Evolutionary conservation across 2,113 vertebrate species (phyloP).

Genomic region (Madoqua kirkii): DNA sequence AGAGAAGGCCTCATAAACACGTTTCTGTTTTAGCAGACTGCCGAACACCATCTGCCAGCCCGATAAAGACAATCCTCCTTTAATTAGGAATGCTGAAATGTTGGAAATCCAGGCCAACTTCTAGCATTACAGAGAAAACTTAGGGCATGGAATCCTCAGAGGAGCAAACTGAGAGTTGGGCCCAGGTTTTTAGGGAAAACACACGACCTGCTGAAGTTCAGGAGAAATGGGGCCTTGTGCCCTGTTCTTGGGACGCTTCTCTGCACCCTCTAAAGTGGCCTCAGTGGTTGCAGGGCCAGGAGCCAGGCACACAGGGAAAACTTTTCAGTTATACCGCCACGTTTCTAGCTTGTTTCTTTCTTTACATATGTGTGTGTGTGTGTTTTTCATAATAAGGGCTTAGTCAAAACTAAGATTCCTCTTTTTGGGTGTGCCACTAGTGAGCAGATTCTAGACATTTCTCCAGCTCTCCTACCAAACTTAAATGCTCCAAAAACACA

Average conservation of each 20-base stretch:
- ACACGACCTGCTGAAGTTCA: neutral
- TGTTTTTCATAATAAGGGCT: neutral
- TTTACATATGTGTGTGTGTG: neutral
- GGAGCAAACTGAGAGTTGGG: neutral
- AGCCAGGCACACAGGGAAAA: neutral
- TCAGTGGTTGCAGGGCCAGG: neutral
- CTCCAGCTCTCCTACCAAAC: neutral
- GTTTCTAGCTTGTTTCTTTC: neutral
- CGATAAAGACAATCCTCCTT: slow-evolving; percentile 33
- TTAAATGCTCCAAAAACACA: neutral
- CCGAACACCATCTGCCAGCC: slow-evolving; percentile 14
- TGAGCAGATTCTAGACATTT: neutral
- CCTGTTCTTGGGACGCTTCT: neutral
- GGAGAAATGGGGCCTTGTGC: neutral
- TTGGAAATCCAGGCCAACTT: slow-evolving; percentile 43
- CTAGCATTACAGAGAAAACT: slow-evolving; percentile 45
- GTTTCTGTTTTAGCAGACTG: neutral
- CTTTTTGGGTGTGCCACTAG: neutral
- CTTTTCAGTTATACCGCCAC: neutral
- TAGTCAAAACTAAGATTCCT: neutral
- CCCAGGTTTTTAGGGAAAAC: neutral
- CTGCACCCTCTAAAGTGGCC: neutral
- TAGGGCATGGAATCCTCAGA: slow-evolving; percentile 26
- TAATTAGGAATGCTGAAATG: slow-evolving; percentile 46
- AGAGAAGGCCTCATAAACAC: neutral